Percentiles rank a stretch among this genome's conserved stretches.
Evolutionary conservation across 2,797 vertebrate genomes (phyloP).

Genomic region (Bovichtus variegatus): DNA sequence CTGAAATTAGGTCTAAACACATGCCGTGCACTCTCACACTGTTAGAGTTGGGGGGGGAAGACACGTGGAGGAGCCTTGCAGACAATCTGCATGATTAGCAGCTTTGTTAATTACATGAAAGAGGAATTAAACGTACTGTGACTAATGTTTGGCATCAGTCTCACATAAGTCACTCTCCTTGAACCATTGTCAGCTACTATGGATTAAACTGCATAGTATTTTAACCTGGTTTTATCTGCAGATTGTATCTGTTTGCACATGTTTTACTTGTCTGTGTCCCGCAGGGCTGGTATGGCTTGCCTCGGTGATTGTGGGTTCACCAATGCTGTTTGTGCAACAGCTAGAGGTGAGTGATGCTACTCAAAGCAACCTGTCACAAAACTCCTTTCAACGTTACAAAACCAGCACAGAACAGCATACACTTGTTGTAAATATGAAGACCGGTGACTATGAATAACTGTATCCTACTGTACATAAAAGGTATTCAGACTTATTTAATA

Average conservation of each 20-base stretch:
- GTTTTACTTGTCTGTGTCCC: constrained; percentile 16
- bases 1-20: not conserved
- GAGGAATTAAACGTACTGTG: not conserved
- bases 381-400: not conserved
- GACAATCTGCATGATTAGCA: not conserved
- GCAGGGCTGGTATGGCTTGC: constrained; percentile 87
- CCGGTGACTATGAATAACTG: too few relatives aligned
- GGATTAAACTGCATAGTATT: not conserved
- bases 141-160: not conserved
- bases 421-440: not conserved
- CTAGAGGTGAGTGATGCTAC: constrained; percentile 80
- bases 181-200: not conserved
- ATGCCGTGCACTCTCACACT: not conserved
- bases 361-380: not conserved
- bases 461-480: too few relatives aligned
- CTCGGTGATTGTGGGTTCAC: constrained; percentile 88
- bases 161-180: not conserved
- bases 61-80: not conserved
- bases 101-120: not conserved
- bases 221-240: not conserved
- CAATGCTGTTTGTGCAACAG: constrained; percentile 89
- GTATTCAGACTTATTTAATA: too few relatives aligned
- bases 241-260: not conserved
- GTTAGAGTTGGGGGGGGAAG: not conserved
- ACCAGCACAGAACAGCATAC: not conserved